Evolutionary conservation across 1,140 invertebrate genomes (phyloP).

Genomic region (Drosophila sturtevanti): DNA sequence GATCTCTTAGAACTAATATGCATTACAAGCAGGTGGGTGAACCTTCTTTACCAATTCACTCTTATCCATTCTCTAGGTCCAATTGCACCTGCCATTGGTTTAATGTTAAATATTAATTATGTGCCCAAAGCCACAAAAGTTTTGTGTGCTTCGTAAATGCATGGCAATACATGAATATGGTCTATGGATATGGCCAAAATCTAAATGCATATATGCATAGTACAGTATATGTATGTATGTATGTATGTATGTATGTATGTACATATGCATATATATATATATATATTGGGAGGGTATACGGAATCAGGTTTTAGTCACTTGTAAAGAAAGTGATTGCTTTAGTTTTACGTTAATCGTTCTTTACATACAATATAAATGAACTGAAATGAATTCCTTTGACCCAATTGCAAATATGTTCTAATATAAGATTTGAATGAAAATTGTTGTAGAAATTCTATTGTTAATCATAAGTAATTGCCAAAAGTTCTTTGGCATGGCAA

Average conservation of each 20-base stretch:
- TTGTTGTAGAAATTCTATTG: constrained; percentile 4
- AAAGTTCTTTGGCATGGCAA: too few relatives aligned
- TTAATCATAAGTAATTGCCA: constrained; percentile 6
- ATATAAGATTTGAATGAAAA: constrained; percentile 6
- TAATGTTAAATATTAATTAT: constrained; percentile 45
- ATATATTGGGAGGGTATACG: neutral
- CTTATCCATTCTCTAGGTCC: neutral
- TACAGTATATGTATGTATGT: too few relatives aligned
- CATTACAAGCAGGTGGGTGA: constrained; percentile 4
- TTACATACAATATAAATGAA: constrained; percentile 48
- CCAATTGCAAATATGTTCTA: constrained; percentile 3
- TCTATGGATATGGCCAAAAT: neutral
- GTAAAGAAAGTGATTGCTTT: constrained; percentile 12
- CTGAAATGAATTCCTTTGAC: constrained; percentile 14
- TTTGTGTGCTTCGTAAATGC: constrained; percentile 53
- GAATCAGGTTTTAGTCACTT: neutral
- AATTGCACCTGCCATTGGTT: neutral
- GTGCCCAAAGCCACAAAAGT: neutral
- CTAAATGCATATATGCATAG: too few relatives aligned
- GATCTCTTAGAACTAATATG: constrained; percentile 21
- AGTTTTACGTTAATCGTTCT: constrained; percentile 48
- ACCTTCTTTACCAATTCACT: neutral
- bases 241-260: too few relatives aligned
- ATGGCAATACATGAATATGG: constrained; percentile 27
- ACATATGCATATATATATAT: neutral